Conservation (phyloP, 2,797 vertebrate genomes). For the Chloroceryle inda region DNA sequence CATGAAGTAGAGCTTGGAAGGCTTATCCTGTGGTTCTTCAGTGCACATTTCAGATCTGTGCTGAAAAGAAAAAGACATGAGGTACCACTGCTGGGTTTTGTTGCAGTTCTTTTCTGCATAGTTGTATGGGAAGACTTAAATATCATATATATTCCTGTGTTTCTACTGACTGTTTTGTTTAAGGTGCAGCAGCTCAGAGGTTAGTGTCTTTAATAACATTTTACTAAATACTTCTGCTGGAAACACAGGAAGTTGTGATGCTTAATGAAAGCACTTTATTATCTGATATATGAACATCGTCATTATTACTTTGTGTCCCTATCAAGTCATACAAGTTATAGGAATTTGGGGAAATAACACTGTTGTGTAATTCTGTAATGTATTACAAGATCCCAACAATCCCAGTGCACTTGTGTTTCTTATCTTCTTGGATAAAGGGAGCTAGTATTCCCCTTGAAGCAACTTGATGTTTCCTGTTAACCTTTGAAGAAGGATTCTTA, state of each 20-base stretch:
- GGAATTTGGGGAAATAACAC: conserved; percentile 17
- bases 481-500: neutral
- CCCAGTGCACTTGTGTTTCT: neutral
- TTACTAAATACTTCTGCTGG: conserved; percentile 12
- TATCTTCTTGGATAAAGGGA: neutral
- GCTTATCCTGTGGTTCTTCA: neutral
- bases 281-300: neutral
- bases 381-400: neutral
- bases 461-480: conserved; percentile 1
- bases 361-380: neutral
- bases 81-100: neutral
- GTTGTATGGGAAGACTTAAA: neutral
- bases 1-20: neutral
- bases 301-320: neutral
- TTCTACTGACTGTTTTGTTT: neutral
- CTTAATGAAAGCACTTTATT: conserved; percentile 46
- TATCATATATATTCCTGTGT: neutral
- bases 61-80: neutral
- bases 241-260: conserved; percentile 17
- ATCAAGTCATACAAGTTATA: neutral
- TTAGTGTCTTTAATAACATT: conserved; percentile 11
- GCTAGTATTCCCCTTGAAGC: neutral
- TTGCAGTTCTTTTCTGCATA: neutral
- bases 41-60: neutral
- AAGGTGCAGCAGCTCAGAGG: neutral